Conservation (phyloP, 1,140 invertebrate species). For the Penaeus chinensis region DNA sequence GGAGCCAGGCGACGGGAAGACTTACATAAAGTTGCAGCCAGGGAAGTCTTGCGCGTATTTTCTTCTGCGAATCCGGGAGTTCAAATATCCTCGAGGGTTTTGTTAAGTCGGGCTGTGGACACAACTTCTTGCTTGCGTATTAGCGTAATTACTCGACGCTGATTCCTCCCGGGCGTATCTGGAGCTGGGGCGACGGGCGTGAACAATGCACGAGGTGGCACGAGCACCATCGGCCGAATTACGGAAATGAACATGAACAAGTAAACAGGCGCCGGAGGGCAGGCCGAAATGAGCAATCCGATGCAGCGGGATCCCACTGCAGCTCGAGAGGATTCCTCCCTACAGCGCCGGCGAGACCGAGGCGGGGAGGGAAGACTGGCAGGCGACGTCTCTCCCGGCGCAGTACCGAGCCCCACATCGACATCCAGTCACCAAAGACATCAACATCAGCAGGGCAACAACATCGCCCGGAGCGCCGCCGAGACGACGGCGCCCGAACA, state of each 20-base stretch:
- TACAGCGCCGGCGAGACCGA: not conserved
- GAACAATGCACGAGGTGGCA: slow-evolving; percentile 2
- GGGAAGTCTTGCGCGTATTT: slow-evolving; percentile 20
- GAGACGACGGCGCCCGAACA: too few relatives aligned
- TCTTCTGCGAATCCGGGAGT: slow-evolving; percentile 34
- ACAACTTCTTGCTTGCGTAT: not conserved
- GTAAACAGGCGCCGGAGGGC: not conserved
- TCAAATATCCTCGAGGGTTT: slow-evolving; percentile 40
- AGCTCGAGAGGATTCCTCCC: not conserved
- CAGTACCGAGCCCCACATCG: too few relatives aligned
- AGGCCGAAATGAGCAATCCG: too few relatives aligned
- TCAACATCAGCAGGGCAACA: too few relatives aligned
- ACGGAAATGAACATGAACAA: slow-evolving; percentile 37
- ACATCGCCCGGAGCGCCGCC: too few relatives aligned
- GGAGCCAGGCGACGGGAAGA: slow-evolving; percentile 44
- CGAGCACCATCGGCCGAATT: not conserved
- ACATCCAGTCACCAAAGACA: too few relatives aligned
- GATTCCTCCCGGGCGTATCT: slow-evolving; percentile 21
- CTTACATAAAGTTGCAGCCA: slow-evolving; percentile 52
- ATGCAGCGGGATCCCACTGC: not conserved
- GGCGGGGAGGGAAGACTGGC: not conserved
- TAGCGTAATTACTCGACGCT: not conserved
- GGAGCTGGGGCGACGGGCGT: slow-evolving; percentile 10
- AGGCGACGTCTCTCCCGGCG: not conserved
- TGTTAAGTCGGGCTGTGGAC: not conserved